These are phyloP conservation scores for Cosmia pyralina DNA, from an alignment of 2,888 invertebrate species.

Conservation along the genomic window DNA sequence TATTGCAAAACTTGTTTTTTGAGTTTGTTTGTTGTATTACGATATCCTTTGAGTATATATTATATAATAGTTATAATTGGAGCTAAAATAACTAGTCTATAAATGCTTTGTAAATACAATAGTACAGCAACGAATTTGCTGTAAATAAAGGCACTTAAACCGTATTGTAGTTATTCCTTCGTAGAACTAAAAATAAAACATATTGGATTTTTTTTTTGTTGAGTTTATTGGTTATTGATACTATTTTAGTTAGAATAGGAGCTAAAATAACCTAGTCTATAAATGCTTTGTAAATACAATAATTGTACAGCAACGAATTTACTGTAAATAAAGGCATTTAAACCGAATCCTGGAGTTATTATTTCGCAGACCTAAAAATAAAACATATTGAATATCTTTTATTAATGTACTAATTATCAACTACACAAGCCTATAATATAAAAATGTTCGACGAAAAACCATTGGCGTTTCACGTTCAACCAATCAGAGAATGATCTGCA, in stretches of 20 bases:
- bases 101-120: conserved; percentile 34
- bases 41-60: neutral
- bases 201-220: neutral
- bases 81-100: conserved; percentile 16
- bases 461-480: neutral
- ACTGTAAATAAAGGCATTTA: conserved; percentile 52
- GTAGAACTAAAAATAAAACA: neutral
- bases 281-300: conserved; percentile 34
- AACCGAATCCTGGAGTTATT: conserved; percentile 2
- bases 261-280: conserved; percentile 26
- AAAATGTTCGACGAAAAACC: neutral
- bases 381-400: neutral
- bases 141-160: conserved; percentile 50
- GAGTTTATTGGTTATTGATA: no score
- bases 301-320: neutral
- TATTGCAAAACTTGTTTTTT: no score
- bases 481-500: neutral
- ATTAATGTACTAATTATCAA: neutral
- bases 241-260: no score
- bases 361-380: neutral
- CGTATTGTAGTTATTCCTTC: neutral
- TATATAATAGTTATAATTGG: conserved; percentile 10
- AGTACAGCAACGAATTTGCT: conserved; percentile 5
- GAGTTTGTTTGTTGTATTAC: no score
- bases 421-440: neutral